Conservation (phyloP, 2,113 vertebrate species). For the Ramphastos sulfuratus region DNA sequence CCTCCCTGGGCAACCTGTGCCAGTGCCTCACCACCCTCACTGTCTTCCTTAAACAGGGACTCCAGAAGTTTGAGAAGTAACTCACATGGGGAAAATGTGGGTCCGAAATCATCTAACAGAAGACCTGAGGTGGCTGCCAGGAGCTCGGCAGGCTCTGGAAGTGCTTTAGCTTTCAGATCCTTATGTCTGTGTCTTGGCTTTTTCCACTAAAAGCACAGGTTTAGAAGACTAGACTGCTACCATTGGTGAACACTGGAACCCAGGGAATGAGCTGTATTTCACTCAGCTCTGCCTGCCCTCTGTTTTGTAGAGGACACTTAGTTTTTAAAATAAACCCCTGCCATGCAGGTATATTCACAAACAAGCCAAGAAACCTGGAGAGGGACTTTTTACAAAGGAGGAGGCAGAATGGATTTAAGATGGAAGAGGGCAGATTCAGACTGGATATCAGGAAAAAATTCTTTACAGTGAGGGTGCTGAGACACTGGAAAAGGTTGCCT, state of each 20-base stretch:
- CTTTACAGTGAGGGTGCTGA: no score
- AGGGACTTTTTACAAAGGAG: no score
- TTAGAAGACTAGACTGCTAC: not conserved
- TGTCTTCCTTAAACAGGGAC: no score
- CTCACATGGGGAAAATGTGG: not conserved
- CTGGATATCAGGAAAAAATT: no score
- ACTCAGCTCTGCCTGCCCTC: not conserved
- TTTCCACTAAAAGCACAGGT: not conserved
- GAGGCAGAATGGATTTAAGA: no score
- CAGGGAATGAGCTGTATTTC: not conserved
- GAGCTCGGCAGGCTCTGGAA: not conserved
- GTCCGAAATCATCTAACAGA: not conserved
- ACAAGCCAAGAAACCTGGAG: not conserved
- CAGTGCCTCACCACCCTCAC: no score
- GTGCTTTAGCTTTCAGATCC: not conserved
- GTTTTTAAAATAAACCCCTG: not conserved
- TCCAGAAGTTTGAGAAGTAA: not conserved
- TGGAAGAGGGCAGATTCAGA: no score
- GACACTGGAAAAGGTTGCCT: no score
- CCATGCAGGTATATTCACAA: not conserved
- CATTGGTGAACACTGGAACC: not conserved
- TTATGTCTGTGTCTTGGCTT: accelerated
- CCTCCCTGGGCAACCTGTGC: no score
- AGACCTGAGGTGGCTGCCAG: not conserved
- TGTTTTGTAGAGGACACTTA: not conserved